Evolutionary conservation across 2,113 vertebrate genomes (phyloP).

Genomic region (Emydocephalus ijimae): DNA sequence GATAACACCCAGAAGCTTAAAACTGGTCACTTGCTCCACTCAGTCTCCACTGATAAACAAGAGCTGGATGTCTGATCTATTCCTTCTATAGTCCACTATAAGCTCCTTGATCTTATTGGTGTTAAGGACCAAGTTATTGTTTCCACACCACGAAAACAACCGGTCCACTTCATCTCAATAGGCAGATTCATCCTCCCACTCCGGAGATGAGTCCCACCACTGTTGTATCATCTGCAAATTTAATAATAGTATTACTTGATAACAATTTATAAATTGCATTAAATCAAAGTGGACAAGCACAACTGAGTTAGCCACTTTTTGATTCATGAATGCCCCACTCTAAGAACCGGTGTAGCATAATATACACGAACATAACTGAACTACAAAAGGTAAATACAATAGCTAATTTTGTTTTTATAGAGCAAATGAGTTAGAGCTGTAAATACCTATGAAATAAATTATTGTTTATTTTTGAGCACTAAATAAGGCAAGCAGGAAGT

Average conservation of each 20-base stretch:
- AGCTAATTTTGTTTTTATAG: neutral
- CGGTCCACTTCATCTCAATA: too few species aligned
- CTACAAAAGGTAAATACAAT: neutral
- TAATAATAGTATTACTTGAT: neutral
- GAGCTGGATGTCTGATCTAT: too few species aligned
- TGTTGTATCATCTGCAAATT: too few species aligned
- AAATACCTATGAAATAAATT: conserved; percentile 4
- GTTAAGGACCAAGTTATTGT: too few species aligned
- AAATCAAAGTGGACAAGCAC: conserved; percentile 31
- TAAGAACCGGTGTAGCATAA: neutral
- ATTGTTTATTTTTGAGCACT: neutral
- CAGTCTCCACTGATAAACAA: too few species aligned
- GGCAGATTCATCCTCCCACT: too few species aligned
- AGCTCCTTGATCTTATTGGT: too few species aligned
- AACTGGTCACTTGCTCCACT: too few species aligned
- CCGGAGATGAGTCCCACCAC: too few species aligned
- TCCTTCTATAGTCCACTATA: too few species aligned
- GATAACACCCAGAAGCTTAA: too few species aligned
- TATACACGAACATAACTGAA: neutral
- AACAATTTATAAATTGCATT: neutral
- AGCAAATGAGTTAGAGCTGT: neutral
- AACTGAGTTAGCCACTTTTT: conserved; percentile 12
- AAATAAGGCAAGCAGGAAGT: neutral
- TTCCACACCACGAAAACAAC: too few species aligned
- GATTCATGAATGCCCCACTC: conserved; percentile 7